Evolutionary conservation across 2,113 vertebrate species (phyloP).

Genomic region (Globicephala melas): DNA sequence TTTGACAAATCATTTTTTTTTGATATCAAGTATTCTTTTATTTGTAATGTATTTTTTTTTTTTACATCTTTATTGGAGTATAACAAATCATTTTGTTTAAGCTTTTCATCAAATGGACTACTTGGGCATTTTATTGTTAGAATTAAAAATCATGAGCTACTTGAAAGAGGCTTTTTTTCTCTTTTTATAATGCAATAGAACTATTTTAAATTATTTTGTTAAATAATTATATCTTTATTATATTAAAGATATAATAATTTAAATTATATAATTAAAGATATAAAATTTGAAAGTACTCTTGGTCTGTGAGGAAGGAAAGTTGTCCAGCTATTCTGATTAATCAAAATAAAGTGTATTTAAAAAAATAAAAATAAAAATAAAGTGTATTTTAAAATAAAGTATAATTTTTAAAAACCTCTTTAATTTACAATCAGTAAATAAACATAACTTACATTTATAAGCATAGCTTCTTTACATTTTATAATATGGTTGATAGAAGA

Average conservation of each 20-base stretch:
- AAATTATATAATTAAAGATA: not conserved
- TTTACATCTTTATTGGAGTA: too few relatives aligned
- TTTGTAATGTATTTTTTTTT: too few relatives aligned
- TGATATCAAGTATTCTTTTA: too few relatives aligned
- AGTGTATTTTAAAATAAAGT: slow-evolving; percentile 26
- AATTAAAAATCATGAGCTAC: not conserved
- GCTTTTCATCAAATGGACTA: not conserved
- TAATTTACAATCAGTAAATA: not conserved
- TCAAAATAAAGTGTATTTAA: not conserved
- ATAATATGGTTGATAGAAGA: not conserved
- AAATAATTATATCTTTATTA: too few relatives aligned
- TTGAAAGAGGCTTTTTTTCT: not conserved
- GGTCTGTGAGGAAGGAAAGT: not conserved
- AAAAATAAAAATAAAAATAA: too few relatives aligned
- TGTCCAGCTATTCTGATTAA: not conserved
- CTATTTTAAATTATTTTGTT: not conserved
- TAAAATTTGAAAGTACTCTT: not conserved
- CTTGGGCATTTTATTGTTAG: slow-evolving; percentile 27
- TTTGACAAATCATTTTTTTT: not conserved
- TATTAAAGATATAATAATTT: too few relatives aligned
- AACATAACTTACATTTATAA: not conserved
- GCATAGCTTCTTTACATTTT: not conserved
- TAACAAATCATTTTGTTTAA: not conserved
- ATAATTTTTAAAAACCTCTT: not conserved
- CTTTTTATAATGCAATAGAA: slow-evolving; percentile 32